Percentiles rank a stretch among this genome's conserved stretches.
phyloP scores from a whole-genome alignment of 1,140 invertebrate genomes.

The Caenorhabditis brenneri region DNA sequence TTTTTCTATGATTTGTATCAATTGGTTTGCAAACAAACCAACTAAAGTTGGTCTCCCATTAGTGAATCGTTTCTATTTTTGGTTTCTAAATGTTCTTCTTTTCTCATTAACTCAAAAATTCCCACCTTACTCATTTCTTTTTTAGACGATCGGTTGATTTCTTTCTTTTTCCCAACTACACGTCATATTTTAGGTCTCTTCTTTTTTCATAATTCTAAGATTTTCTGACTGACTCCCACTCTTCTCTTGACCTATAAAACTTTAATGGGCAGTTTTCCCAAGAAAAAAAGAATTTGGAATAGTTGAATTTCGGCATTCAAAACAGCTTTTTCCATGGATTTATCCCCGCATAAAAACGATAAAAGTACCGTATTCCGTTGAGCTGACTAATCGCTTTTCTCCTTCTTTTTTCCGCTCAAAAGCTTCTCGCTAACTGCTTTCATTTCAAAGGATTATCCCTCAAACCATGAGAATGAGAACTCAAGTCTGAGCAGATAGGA shows the following conservation, averaged over 20 bases:
- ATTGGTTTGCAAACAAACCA: no score
- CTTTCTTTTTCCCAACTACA: neutral
- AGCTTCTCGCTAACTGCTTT: neutral
- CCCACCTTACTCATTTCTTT: neutral
- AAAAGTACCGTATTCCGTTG: constrained; percentile 8
- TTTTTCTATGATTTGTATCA: no score
- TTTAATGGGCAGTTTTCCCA: neutral
- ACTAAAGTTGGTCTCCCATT: no score
- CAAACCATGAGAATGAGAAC: neutral
- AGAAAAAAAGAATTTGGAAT: neutral
- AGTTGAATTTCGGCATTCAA: neutral
- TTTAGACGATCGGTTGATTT: neutral
- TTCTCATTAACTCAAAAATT: neutral
- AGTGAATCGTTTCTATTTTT: no score
- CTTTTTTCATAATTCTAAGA: constrained; percentile 20
- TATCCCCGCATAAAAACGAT: neutral
- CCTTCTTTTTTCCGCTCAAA: neutral
- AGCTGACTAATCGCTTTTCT: neutral
- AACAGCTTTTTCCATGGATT: neutral
- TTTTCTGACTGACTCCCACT: neutral
- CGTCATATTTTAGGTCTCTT: neutral
- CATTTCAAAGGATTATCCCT: neutral
- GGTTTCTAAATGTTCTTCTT: no score
- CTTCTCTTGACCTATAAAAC: neutral
- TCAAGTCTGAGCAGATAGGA: neutral